These are phyloP conservation scores for Heliconius himera DNA, from an alignment of 1,140 invertebrate species.

Conservation along the genomic window DNA sequence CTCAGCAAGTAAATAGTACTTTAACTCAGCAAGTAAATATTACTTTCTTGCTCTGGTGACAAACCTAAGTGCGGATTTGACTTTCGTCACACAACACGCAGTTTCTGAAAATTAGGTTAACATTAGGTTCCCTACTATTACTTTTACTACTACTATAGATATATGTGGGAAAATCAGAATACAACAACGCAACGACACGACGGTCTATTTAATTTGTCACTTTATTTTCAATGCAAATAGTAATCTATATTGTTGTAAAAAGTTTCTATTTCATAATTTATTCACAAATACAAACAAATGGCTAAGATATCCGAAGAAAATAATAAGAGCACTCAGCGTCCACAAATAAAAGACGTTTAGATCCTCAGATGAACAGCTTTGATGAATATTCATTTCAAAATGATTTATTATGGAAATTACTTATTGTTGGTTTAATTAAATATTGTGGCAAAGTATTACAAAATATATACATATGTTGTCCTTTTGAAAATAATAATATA, in stretches of 20 bases:
- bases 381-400: constrained; percentile 34
- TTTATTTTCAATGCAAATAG: background rate
- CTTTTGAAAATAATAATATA: background rate
- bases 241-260: background rate
- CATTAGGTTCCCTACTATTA: too few species aligned
- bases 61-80: too few species aligned
- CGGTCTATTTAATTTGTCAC: too few species aligned
- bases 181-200: too few species aligned
- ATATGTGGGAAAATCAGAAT: too few species aligned
- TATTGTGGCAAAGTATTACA: background rate
- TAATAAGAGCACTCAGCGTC: constrained; percentile 30
- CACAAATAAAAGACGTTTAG: constrained; percentile 32
- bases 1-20: too few species aligned
- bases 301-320: constrained; percentile 4
- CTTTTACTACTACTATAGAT: too few species aligned
- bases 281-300: background rate
- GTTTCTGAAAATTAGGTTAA: too few species aligned
- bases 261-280: background rate
- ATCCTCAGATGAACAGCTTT: constrained; percentile 24
- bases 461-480: background rate
- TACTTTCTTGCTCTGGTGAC: too few species aligned
- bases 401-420: constrained; percentile 37
- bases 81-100: too few species aligned
- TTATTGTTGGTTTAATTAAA: constrained; percentile 10
- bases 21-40: too few species aligned